Percentiles rank a stretch among this genome's conserved stretches.
phyloP scores from a whole-genome alignment of 2,113 vertebrate species.

The Phainopepla nitens region DNA sequence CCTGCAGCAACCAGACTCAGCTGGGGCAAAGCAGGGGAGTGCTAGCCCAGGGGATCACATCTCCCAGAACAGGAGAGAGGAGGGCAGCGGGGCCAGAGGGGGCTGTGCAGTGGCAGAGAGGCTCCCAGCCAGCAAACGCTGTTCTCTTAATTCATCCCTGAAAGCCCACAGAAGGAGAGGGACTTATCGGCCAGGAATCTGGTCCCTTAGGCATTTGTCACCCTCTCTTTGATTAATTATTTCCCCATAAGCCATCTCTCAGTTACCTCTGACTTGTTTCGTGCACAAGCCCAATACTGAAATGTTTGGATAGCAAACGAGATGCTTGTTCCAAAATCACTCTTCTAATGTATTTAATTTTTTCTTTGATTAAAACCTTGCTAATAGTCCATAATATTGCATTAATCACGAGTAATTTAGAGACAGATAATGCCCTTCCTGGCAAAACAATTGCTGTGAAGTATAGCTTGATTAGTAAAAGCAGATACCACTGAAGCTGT shows the following conservation, averaged over 20 bases:
- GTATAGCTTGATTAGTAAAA: neutral
- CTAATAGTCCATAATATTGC: neutral
- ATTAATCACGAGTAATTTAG: neutral
- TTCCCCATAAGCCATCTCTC: neutral
- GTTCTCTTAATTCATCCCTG: neutral
- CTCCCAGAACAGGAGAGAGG: neutral
- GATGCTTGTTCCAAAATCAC: neutral
- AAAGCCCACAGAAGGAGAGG: neutral
- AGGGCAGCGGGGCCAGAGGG: neutral
- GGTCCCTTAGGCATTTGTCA: neutral
- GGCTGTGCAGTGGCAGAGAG: neutral
- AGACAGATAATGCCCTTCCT: neutral
- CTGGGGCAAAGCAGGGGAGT: neutral
- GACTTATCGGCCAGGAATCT: neutral
- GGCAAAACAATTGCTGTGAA: neutral
- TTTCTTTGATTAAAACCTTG: neutral
- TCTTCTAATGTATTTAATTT: neutral
- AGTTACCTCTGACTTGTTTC: neutral
- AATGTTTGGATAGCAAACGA: neutral
- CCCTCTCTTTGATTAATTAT: neutral
- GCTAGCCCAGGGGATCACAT: rapidly evolving
- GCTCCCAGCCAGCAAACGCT: neutral
- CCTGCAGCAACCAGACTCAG: neutral
- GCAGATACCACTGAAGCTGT: neutral
- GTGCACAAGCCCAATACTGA: neutral